Evolutionary conservation across 2,888 invertebrate genomes (phyloP), one percentile per base, ranked within the genome.

Genomic region (Orchesellides sinensis): DNA sequence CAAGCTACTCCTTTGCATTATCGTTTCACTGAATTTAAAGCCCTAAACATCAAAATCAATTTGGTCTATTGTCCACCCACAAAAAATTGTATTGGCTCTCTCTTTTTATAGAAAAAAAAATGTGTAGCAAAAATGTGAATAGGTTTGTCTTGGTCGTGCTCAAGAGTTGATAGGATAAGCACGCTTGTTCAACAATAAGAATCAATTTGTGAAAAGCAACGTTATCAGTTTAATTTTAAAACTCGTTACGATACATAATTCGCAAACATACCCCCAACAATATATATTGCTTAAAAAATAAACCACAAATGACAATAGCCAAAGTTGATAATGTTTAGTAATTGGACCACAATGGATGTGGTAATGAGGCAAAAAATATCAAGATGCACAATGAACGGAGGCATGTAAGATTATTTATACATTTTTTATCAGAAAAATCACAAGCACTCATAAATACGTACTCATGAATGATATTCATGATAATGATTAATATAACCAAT

Each of bases 101-200:
- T 59, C 27, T 59, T 47, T 47, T 6, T n/a, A n/a, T 47, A 14
- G 47, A 47, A 47, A 4, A 47, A 12, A 6, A 47, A 47, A 47
- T 25, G 6, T n/a, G 49, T 49, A n/a, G 17, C 1, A 3, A 19
- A 49, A 49, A 8, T 49, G 54, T 69, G 45, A 59, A 52, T 68
- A 45, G 68, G 47, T 59, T 68, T 61, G n/a, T n/a, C n/a, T n/a
- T n/a, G n/a, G n/a, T 78, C 78, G 78, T 78, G 78, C 47, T 47
- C 61, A 49, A 12, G 4, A 25, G 27, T 69, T 78, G 69, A 78
- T 69, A 52, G 61, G 63, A 29, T 69, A 63, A 52, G 78, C 78
- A 78, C 68, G 69, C 23, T 77, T n/a, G n/a, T n/a, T n/a, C n/a
- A n/a, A n/a, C n/a, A n/a, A n/a, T n/a, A n/a, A n/a, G n/a, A n/a